These are phyloP conservation scores for Oryzias dopingdopingensis DNA, from an alignment of 2,797 vertebrate species.

Conservation along the genomic window DNA sequence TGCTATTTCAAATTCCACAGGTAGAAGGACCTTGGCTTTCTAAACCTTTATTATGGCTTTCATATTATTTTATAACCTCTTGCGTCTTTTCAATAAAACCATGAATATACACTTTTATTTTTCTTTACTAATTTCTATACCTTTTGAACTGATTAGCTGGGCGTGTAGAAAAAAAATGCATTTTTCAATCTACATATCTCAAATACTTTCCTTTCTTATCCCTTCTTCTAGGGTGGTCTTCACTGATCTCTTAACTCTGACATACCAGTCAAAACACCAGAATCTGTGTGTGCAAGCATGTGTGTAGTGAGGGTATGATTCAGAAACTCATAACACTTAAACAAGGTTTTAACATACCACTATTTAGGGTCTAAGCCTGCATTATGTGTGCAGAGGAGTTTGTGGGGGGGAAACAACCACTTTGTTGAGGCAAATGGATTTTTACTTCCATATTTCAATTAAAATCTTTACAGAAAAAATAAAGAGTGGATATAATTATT, in stretches of 20 bases:
- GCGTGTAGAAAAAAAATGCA: constrained; percentile 6
- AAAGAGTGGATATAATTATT: constrained; percentile 27
- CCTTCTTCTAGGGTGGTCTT: constrained; percentile 66
- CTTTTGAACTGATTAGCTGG: constrained; percentile 9
- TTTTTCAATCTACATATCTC: constrained; percentile 29
- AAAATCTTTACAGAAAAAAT: constrained; percentile 27
- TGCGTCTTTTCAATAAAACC: constrained; percentile 16
- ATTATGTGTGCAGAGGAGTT: constrained; percentile 37
- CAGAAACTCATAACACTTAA: constrained; percentile 60
- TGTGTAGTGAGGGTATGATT: constrained; percentile 62
- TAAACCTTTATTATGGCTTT: constrained; percentile 17
- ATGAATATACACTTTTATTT: neutral
- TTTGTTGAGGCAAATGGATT: constrained; percentile 35
- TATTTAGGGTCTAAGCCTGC: constrained; percentile 59
- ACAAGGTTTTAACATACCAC: constrained; percentile 61
- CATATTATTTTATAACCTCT: constrained; percentile 22
- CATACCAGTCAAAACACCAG: constrained; percentile 67
- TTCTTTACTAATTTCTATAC: constrained; percentile 11
- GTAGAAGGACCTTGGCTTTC: constrained; percentile 41
- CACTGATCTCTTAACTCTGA: constrained; percentile 69
- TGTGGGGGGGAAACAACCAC: constrained; percentile 14
- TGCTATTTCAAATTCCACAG: constrained; percentile 18
- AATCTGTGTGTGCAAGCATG: constrained; percentile 50
- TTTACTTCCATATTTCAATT: constrained; percentile 25
- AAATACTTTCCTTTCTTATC: constrained; percentile 33